These are phyloP conservation scores for Heterotilapia buettikoferi DNA, from an alignment of 2,113 vertebrate species.

Conservation along the genomic window DNA sequence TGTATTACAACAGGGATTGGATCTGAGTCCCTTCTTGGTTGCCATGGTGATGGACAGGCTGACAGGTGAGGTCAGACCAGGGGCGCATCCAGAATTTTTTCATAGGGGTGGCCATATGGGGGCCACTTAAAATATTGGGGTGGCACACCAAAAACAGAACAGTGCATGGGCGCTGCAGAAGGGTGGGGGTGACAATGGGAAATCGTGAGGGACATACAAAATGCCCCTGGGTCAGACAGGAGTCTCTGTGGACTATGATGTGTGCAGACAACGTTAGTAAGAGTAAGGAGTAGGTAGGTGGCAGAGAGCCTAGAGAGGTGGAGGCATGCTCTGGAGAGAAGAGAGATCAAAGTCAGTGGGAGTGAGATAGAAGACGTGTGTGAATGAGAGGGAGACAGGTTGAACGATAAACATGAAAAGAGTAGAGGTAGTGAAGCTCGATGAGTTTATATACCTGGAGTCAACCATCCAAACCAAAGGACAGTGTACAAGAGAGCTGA, in stretches of 20 bases:
- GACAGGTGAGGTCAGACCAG: too few species aligned
- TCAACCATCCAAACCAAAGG: not conserved
- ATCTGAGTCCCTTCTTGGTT: not conserved
- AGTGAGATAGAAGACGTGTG: not conserved
- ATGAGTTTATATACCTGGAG: not conserved
- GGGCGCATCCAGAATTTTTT: not conserved
- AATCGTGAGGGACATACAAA: not conserved
- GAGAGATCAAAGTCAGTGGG: not conserved
- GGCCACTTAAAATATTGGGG: not conserved
- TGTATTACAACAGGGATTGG: not conserved
- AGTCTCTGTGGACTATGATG: not conserved
- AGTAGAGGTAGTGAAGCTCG: not conserved
- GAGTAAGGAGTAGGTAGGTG: not conserved
- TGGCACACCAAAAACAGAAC: not conserved
- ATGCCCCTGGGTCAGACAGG: not conserved
- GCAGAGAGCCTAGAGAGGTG: not conserved
- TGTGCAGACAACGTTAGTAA: not conserved
- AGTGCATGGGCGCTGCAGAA: not conserved
- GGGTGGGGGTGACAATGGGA: not conserved
- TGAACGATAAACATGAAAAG: not conserved
- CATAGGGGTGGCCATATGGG: not conserved
- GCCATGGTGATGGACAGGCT: not conserved
- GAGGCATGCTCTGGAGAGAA: not conserved
- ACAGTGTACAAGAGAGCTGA: accelerated
- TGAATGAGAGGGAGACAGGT: not conserved